Base-by-base conservation (phyloP, 2,113 vertebrate genomes). In the Riparia riparia region DNA sequence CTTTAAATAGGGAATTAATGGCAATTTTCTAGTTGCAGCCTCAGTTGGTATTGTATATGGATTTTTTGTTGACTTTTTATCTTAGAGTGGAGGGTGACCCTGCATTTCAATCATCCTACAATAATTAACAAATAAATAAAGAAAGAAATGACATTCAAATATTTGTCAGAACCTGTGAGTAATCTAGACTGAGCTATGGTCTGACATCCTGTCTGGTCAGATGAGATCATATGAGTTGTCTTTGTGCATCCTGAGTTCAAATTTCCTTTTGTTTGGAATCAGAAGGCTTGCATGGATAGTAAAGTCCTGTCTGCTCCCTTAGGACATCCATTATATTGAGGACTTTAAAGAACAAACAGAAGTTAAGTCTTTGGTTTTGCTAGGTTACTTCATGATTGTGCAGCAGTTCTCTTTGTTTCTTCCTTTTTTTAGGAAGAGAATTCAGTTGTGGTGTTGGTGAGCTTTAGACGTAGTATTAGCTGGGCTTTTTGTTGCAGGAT, bases 201-300 rank as follows among this genome's bases (percentile, higher is more conserved):
- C 73, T 87, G 63, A 70, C 84, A 89, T 91, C 73, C 81, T 89
- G 61, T 89, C 83, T 89, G 57, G 49, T 76, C 89, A 76, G 65
- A 93, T 74, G 83, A 92, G 86, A 71, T 94, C 86, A 89, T 86
- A 9, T 66, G 29, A 53, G 31, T 92, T 95, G 68, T 71, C 81
- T 84, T 84, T 95, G 73, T 95, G 86, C 57, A 70, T 86, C 63
- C 86, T 74, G 76, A 78, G 42, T 61, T 92, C 14, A 14, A 25
- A 88, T 88, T 85, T 80, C 56, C 73, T 89, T 95, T 94, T 95
- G 81, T 95, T 84, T 87, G 41, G 66, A 71, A 79, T 64, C 84
- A 57, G 28, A 68, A 49, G 86, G 41, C 44, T 72, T 87, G 39
- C 81, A 60, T 49, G 61, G 61, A 7, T 82, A 39, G 24, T 58